A percentile compares a stretch with the other conserved stretches of the same genome.
phyloP scores from a whole-genome alignment of 1,140 invertebrate species.

The Diabrotica undecimpunctata region DNA sequence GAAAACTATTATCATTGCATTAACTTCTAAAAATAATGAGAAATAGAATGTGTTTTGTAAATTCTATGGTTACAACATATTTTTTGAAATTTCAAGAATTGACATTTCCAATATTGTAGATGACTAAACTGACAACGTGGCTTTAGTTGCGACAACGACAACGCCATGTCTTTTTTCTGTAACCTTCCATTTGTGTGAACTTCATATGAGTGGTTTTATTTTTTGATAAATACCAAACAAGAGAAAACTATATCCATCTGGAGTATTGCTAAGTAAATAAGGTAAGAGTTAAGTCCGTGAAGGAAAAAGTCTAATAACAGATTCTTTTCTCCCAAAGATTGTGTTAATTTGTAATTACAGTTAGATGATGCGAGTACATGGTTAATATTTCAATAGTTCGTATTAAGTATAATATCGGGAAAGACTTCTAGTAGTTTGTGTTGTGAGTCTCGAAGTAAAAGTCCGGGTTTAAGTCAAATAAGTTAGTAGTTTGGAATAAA shows the following conservation, averaged over 20 bases:
- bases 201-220: background rate
- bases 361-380: conserved; percentile 24
- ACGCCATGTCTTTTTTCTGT: background rate
- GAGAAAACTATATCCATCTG: conserved; percentile 12
- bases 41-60: no score
- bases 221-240: background rate
- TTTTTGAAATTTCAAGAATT: no score
- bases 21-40: no score
- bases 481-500: conserved; percentile 37
- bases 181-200: background rate
- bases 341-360: conserved; percentile 31
- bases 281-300: conserved; percentile 38
- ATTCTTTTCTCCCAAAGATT: conserved; percentile 36
- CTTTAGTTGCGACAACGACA: background rate
- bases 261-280: conserved; percentile 23
- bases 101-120: background rate
- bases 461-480: conserved; percentile 34
- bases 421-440: conserved; percentile 40
- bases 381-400: conserved; percentile 28
- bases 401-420: conserved; percentile 31
- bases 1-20: no score
- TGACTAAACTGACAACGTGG: background rate
- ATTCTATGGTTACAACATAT: no score
- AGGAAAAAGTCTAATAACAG: conserved; percentile 34
- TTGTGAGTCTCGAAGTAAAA: conserved; percentile 35